A percentile compares a stretch with the other conserved stretches of the same genome.
Conservation (phyloP, 2,797 vertebrate genomes). For the Austrolebias charrua region DNA sequence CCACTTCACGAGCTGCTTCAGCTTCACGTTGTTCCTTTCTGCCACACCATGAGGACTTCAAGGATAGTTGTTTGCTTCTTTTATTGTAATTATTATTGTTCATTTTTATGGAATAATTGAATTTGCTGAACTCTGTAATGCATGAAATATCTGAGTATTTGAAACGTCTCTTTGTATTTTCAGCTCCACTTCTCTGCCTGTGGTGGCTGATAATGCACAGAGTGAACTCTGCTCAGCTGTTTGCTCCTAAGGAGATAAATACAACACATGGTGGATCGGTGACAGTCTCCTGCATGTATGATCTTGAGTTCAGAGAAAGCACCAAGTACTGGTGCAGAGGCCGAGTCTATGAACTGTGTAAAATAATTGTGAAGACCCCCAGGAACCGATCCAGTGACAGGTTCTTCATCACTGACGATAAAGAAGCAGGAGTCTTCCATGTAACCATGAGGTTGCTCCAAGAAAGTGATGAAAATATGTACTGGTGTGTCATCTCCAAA, state of each 20-base stretch:
- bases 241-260: conserved; percentile 40
- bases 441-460: conserved; percentile 56
- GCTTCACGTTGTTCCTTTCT: not conserved
- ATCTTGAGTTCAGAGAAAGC: conserved; percentile 19
- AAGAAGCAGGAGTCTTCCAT: conserved; percentile 47
- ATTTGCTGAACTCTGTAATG: not conserved
- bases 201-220: conserved; percentile 34
- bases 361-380: conserved; percentile 47
- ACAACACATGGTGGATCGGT: conserved; percentile 28
- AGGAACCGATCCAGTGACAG: not conserved
- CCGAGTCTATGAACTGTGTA: conserved; percentile 34
- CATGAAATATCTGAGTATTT: not conserved
- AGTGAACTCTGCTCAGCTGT: conserved; percentile 28
- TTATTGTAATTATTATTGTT: conserved; percentile 41
- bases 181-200: conserved; percentile 44
- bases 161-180: conserved; percentile 23
- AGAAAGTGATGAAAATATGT: conserved; percentile 42
- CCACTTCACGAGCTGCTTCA: not conserved
- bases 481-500: conserved; percentile 70
- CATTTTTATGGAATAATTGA: no score
- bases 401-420: conserved; percentile 54
- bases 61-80: conserved; percentile 16
- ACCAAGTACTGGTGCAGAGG: conserved; percentile 76
- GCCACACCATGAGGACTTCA: conserved; percentile 31
- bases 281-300: conserved; percentile 53